phyloP scores from a whole-genome alignment of 1,140 invertebrate genomes.

The Drosophila gunungcola region DNA sequence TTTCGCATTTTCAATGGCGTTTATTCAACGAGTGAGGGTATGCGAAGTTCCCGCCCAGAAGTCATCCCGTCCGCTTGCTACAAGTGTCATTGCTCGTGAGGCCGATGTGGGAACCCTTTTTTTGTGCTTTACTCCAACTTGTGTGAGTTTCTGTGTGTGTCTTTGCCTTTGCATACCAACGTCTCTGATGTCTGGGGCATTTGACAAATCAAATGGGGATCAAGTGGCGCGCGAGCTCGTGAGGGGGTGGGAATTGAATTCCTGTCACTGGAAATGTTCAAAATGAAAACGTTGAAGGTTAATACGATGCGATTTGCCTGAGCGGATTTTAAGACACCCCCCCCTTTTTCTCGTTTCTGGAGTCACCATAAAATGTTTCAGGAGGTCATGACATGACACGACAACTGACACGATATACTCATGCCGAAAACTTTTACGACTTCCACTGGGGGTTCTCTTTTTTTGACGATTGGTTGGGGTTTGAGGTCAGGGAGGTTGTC shows the following conservation, averaged over 20 bases:
- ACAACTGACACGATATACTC: slow-evolving; percentile 59
- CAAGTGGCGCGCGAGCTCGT: slow-evolving; percentile 27
- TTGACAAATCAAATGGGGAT: slow-evolving; percentile 78
- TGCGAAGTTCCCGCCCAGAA: slow-evolving; percentile 2
- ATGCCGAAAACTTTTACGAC: slow-evolving; percentile 28
- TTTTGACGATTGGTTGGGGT: slow-evolving; percentile 6
- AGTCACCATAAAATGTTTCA: slow-evolving; percentile 40
- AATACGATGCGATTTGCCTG: slow-evolving; percentile 73
- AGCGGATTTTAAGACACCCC: slow-evolving; percentile 46
- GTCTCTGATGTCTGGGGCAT: slow-evolving; percentile 41
- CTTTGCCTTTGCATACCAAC: slow-evolving; percentile 30
- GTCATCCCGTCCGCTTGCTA: slow-evolving; percentile 14
- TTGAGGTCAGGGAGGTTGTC: slow-evolving; percentile 31
- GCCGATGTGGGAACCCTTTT: slow-evolving; percentile 26
- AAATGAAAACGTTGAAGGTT: slow-evolving; percentile 78
- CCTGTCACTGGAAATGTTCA: slow-evolving; percentile 62
- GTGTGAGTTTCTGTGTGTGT: background rate
- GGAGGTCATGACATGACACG: slow-evolving; percentile 62
- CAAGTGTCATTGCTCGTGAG: slow-evolving; percentile 61
- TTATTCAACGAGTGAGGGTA: background rate
- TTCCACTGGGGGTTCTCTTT: slow-evolving; percentile 16
- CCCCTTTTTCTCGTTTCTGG: slow-evolving; percentile 26
- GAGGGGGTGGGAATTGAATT: slow-evolving; percentile 53
- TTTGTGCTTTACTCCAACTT: background rate
- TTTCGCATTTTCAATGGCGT: no score